Evolutionary conservation across 2,888 invertebrate genomes (phyloP).

Genomic region (Drosophila differens): DNA sequence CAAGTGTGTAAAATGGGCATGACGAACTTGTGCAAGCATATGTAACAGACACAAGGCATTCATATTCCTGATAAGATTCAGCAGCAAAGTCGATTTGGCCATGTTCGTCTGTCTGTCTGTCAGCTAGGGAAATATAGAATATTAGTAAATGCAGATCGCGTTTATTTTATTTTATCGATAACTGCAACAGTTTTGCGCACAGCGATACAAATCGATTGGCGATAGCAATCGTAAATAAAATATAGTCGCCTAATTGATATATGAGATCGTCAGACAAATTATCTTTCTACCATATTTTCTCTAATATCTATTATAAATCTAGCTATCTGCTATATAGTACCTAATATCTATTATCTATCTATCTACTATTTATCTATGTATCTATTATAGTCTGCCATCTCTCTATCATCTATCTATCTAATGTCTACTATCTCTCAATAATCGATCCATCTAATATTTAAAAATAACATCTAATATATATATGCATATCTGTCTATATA

Average conservation of each 20-base stretch:
- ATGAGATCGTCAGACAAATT: background rate
- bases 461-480: background rate
- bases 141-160: background rate
- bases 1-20: background rate
- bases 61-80: background rate
- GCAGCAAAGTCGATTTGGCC: background rate
- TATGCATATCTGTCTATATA: background rate
- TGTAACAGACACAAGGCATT: background rate
- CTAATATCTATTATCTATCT: too few relatives aligned
- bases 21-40: fast-evolving
- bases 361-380: background rate
- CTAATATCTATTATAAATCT: too few relatives aligned
- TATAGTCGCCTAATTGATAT: background rate
- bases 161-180: background rate
- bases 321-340: too few relatives aligned
- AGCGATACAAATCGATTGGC: background rate
- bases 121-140: too few relatives aligned
- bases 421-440: background rate
- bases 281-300: too few relatives aligned
- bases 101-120: too few relatives aligned
- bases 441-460: background rate
- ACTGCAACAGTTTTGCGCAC: background rate
- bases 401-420: background rate
- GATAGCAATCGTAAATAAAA: background rate
- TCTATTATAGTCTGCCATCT: background rate